Evolutionary conservation across 2,888 invertebrate genomes (phyloP), one percentile per base, ranked within the genome.

Genomic region (Epinotia ramella): DNA sequence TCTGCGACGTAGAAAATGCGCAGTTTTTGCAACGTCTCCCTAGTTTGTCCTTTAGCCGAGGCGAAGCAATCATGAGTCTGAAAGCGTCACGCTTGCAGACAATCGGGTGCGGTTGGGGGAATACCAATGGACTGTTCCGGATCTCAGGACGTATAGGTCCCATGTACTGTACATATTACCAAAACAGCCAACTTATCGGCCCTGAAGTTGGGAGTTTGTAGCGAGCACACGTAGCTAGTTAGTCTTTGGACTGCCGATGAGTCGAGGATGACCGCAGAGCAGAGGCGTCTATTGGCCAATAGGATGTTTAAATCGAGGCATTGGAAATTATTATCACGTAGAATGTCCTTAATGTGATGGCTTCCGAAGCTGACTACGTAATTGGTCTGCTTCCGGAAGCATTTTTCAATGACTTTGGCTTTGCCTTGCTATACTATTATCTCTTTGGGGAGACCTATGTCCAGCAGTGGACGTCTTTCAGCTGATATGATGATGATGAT

Each of bases 141-240:
- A 24, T 3, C 28, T 5, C 69, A 60, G 60, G 40, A 18, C 46
- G 24, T 60, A 46, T 46, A 59, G 69, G 69, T 46, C 60, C 16
- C 24, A 69, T 28, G 69, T 69, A n/a, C 24, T 60, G 16, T 24
- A 69, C 2, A 28, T 69, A 44, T 12, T 9, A 24, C 44, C 20
- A 46, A 24, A 24, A 12, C 18, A 16, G 11, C n/a, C 24, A 24
- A 46, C 69, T n/a, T 46, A 46, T 69, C 16, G 69, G 1, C 59
- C 28, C 69, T 69, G 60, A 60, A n/a, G 68, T 12, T 24, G 59
- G 16, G 33, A 56, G 57, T 90, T 87, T 82, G 86, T 85, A 89
- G 84, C 78, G 82, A 80, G 78, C 83, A 80, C 90, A 89, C 90
- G 91, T 90, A 84, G 82, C 81, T 78, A 82, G 77, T 78, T 75